Percentiles rank a stretch among this genome's conserved stretches.
phyloP scores from a whole-genome alignment of 2,797 vertebrate species.

The Bovichtus variegatus region DNA sequence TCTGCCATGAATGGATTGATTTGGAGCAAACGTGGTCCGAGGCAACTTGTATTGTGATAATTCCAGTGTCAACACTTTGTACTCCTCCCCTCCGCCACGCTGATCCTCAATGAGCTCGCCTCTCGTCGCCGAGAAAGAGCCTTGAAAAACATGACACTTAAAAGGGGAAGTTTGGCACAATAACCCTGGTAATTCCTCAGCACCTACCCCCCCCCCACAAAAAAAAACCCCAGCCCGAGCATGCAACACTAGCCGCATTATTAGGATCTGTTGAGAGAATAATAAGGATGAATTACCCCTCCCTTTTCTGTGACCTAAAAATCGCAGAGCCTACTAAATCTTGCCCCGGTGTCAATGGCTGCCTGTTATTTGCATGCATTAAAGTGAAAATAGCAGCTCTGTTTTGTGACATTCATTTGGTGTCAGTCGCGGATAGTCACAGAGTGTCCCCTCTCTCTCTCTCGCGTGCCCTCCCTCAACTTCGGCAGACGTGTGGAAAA shows the following conservation, averaged over 20 bases:
- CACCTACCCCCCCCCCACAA: background rate
- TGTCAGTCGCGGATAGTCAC: slow-evolving; percentile 55
- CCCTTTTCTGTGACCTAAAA: slow-evolving; percentile 71
- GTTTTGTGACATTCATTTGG: slow-evolving; percentile 65
- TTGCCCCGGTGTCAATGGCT: slow-evolving; percentile 65
- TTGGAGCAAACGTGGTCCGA: slow-evolving; percentile 52
- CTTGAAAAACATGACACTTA: slow-evolving; percentile 61
- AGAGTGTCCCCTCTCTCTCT: slow-evolving; percentile 44
- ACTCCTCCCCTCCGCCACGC: slow-evolving; percentile 12
- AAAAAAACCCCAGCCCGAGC: slow-evolving; percentile 20
- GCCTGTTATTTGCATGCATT: slow-evolving; percentile 75
- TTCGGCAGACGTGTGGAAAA: slow-evolving; percentile 46
- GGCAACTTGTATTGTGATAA: slow-evolving; percentile 66
- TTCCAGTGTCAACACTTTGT: slow-evolving; percentile 63
- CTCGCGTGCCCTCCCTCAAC: slow-evolving; percentile 34
- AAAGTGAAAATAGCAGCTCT: slow-evolving; percentile 57
- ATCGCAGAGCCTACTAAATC: slow-evolving; percentile 69
- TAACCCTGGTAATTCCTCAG: slow-evolving; percentile 53
- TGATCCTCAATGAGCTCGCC: slow-evolving; percentile 35
- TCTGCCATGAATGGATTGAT: slow-evolving; percentile 58
- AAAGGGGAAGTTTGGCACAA: slow-evolving; percentile 65
- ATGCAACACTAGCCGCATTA: slow-evolving; percentile 72
- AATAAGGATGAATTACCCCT: slow-evolving; percentile 73
- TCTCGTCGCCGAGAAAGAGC: slow-evolving; percentile 46
- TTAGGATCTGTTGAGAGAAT: slow-evolving; percentile 64